Evolutionary conservation across 1,140 invertebrate genomes (phyloP).

Genomic region (Mya arenaria): DNA sequence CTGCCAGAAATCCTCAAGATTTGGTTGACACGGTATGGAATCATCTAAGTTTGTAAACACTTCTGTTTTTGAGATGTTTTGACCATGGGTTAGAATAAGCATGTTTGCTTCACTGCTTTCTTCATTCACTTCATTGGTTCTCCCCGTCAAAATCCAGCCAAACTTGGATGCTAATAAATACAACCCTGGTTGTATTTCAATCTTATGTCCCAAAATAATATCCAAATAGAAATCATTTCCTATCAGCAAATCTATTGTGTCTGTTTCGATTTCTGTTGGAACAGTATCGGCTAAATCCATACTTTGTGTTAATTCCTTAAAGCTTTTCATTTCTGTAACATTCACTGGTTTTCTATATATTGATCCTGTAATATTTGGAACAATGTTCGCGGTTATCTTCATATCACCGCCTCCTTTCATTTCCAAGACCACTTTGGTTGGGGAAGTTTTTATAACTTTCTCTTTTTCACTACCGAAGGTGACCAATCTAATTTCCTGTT

Average conservation of each 20-base stretch:
- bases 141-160: conserved; percentile 43
- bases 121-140: neutral
- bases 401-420: conserved; percentile 8
- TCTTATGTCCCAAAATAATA: conserved; percentile 23
- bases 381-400: conserved; percentile 5
- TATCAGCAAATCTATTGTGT: neutral
- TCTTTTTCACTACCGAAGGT: conserved; percentile 50
- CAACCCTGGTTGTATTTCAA: conserved; percentile 26
- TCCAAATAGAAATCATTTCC: conserved; percentile 36
- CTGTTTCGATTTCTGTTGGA: neutral
- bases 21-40: neutral
- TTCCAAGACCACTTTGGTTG: conserved; percentile 12
- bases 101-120: neutral
- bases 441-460: conserved; percentile 38
- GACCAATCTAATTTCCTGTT: conserved; percentile 36
- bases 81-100: conserved; percentile 41
- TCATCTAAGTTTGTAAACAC: neutral
- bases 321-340: no score
- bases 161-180: conserved; percentile 45
- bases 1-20: neutral
- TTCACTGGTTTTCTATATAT: conserved; percentile 4
- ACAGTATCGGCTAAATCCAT: conserved; percentile 5
- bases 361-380: neutral
- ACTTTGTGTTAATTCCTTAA: neutral
- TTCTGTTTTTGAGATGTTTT: conserved; percentile 12